A percentile compares a stretch with the other conserved stretches of the same genome.
These are phyloP conservation scores for Cheilosia vulpina DNA, from an alignment of 2,888 invertebrate genomes.

Conservation along the genomic window DNA sequence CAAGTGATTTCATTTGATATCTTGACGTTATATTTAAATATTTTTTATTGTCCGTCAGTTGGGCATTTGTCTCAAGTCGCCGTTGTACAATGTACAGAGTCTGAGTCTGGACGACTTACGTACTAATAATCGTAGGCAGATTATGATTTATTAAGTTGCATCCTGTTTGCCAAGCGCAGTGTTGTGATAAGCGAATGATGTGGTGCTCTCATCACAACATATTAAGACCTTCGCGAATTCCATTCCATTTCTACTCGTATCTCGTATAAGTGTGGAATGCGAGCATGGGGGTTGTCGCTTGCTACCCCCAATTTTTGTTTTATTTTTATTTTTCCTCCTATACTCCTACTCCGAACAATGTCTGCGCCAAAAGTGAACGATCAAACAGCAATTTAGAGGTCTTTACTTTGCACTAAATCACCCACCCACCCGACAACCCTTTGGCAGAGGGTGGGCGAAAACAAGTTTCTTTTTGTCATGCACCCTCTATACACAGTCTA, in stretches of 20 bases:
- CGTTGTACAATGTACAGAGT: slow-evolving; percentile 22
- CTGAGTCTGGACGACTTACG: slow-evolving; percentile 15
- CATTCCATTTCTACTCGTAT: slow-evolving; percentile 23
- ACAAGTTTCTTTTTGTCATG: slow-evolving; percentile 52
- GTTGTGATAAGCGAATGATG: slow-evolving; percentile 62
- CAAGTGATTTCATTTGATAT: slow-evolving; percentile 73
- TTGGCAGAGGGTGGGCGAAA: slow-evolving; percentile 15
- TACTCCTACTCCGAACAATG: background rate
- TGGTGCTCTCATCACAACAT: slow-evolving; percentile 62
- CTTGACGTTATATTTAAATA: slow-evolving; percentile 55
- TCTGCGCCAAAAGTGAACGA: slow-evolving; percentile 63
- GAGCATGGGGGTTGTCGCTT: slow-evolving; percentile 50
- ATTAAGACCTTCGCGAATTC: slow-evolving; percentile 53
- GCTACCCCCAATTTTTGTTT: slow-evolving; percentile 40
- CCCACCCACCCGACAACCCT: slow-evolving; percentile 65
- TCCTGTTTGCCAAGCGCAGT: slow-evolving; percentile 72
- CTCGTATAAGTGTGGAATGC: slow-evolving; percentile 49
- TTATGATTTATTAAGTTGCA: slow-evolving; percentile 75
- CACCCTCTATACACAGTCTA: slow-evolving; percentile 54
- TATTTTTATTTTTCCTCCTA: slow-evolving; percentile 17
- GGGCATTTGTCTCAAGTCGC: slow-evolving; percentile 47
- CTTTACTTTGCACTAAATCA: slow-evolving; percentile 75
- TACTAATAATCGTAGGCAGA: slow-evolving; percentile 74
- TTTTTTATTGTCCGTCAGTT: slow-evolving; percentile 44
- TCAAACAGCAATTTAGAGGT: slow-evolving; percentile 74